These are phyloP conservation scores for Drosophila elegans DNA, from an alignment of 1,140 invertebrate genomes.

Conservation along the genomic window DNA sequence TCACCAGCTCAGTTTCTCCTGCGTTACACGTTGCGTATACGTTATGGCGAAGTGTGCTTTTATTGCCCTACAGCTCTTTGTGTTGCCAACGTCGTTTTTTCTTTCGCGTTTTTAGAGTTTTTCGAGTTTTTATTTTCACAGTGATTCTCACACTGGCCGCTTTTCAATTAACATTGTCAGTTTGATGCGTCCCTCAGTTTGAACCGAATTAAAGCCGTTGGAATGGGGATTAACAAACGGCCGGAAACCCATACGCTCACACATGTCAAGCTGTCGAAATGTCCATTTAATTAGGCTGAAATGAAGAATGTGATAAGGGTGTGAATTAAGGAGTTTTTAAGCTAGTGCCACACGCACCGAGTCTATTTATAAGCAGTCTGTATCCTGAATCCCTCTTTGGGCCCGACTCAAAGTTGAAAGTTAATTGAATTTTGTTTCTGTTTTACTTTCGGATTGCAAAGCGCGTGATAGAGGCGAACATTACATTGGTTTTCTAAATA, in stretches of 20 bases:
- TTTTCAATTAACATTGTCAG: constrained; percentile 80
- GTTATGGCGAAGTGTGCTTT: constrained; percentile 48
- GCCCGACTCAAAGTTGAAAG: constrained; percentile 38
- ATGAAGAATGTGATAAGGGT: constrained; percentile 57
- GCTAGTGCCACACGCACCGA: constrained; percentile 22
- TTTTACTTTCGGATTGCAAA: constrained; percentile 63
- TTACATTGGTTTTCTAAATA: constrained; percentile 11
- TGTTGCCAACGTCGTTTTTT: constrained; percentile 43
- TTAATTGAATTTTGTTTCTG: constrained; percentile 77
- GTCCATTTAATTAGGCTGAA: constrained; percentile 68
- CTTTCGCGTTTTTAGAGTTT: constrained; percentile 39
- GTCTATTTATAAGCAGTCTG: constrained; percentile 30
- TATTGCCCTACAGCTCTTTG: constrained; percentile 42
- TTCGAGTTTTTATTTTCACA: constrained; percentile 45
- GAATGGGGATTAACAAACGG: constrained; percentile 16
- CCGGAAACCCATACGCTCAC: constrained; percentile 7
- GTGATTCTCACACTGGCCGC: not conserved
- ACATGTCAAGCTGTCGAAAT: constrained; percentile 60
- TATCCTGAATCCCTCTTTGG: constrained; percentile 10
- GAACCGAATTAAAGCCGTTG: constrained; percentile 46
- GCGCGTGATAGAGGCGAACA: constrained; percentile 44
- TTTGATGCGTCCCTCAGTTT: constrained; percentile 38
- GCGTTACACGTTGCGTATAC: constrained; percentile 62
- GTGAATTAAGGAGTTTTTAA: constrained; percentile 47
- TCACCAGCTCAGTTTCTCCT: constrained; percentile 22